phyloP scores from a whole-genome alignment of 2,888 invertebrate genomes.

The Athrips mouffetella region DNA sequence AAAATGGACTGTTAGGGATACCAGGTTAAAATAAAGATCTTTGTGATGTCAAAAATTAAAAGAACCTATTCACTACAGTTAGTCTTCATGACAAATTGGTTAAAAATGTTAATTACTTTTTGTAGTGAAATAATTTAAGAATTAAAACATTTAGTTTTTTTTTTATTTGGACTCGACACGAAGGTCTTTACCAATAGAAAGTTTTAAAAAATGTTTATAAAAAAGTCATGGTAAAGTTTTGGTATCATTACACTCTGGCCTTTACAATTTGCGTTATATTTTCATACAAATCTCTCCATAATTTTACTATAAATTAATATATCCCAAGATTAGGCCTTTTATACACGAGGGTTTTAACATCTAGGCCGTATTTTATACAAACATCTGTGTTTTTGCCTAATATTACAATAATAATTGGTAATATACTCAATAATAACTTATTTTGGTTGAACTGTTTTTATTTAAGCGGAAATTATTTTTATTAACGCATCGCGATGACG shows the following conservation, averaged over 20 bases:
- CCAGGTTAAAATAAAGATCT: background rate
- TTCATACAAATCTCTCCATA: slow-evolving; percentile 2
- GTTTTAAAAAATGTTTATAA: slow-evolving; percentile 17
- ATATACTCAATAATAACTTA: no score
- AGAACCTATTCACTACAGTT: slow-evolving; percentile 18
- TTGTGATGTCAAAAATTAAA: background rate
- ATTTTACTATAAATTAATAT: slow-evolving; percentile 1
- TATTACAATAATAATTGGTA: no score
- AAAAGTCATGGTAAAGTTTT: slow-evolving; percentile 23
- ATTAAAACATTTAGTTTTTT: no score
- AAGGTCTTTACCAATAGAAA: background rate
- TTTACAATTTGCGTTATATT: background rate
- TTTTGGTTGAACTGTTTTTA: no score
- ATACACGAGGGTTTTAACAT: background rate
- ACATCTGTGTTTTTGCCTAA: no score
- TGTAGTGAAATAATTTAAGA: slow-evolving; percentile 7
- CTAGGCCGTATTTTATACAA: no score
- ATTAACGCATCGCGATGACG: no score
- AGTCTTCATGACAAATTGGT: slow-evolving; percentile 14
- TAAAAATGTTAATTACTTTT: slow-evolving; percentile 17
- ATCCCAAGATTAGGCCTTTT: slow-evolving; percentile 22
- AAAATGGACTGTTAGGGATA: slow-evolving; percentile 30
- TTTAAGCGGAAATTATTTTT: no score
- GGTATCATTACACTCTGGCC: slow-evolving; percentile 18
- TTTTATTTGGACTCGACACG: slow-evolving; percentile 6